Conservation (phyloP, 2,888 invertebrate species). For the Stenichneumon culpator region DNA sequence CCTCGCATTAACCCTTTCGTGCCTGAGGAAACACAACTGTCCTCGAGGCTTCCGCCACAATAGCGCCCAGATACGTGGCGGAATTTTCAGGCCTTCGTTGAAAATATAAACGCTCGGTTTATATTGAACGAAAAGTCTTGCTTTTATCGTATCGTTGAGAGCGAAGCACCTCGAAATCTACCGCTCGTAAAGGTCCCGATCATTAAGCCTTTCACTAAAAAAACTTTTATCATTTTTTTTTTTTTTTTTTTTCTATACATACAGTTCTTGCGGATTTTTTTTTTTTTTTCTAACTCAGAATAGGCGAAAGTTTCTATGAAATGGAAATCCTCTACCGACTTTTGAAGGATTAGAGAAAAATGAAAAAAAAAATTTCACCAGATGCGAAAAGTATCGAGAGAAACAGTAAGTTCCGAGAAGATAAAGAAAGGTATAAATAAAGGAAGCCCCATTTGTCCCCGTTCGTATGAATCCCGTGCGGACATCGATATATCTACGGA, state of each 20-base stretch:
- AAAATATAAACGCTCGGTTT: neutral
- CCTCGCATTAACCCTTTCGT: conserved; percentile 30
- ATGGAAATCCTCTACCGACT: neutral
- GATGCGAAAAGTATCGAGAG: neutral
- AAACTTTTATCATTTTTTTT: no score
- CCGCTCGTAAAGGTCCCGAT: no score
- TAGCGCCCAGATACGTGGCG: neutral
- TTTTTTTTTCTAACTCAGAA: no score
- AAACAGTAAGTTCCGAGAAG: conserved; percentile 5
- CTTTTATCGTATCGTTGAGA: no score
- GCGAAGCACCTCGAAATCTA: no score
- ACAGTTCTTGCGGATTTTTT: no score
- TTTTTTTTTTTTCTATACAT: no score
- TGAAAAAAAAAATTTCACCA: neutral
- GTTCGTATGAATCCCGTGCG: conserved; percentile 22
- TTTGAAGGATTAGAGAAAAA: neutral
- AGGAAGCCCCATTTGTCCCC: conserved; percentile 14
- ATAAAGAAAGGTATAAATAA: neutral
- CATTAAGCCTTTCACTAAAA: no score
- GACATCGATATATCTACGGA: conserved; percentile 47
- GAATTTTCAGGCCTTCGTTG: neutral
- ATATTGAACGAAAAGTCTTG: no score
- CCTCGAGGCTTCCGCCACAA: neutral
- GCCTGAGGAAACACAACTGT: conserved; percentile 2
- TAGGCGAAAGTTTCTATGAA: no score